phyloP scores from a whole-genome alignment of 2,888 invertebrate genomes.

The Lordiphosa andalusiaca region DNA sequence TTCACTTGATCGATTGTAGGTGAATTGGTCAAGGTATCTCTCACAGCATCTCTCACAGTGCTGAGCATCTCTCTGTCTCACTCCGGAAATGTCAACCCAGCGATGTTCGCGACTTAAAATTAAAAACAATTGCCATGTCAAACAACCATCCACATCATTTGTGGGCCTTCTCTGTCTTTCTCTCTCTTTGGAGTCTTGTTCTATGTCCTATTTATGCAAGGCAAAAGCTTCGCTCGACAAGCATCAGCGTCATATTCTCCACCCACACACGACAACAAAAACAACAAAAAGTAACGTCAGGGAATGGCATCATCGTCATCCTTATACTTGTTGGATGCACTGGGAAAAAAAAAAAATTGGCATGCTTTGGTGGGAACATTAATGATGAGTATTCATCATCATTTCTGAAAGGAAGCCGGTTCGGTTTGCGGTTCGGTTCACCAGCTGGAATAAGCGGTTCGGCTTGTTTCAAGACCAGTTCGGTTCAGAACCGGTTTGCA shows the following conservation, averaged over 20 bases:
- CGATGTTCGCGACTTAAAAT: slow-evolving; percentile 44
- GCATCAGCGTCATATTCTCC: slow-evolving; percentile 67
- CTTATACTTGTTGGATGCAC: slow-evolving; percentile 9
- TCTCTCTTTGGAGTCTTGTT: slow-evolving; percentile 4
- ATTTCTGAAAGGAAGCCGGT: too few relatives aligned
- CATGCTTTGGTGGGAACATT: too few relatives aligned
- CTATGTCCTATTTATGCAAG: slow-evolving; percentile 61
- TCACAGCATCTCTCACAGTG: neutral
- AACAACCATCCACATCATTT: slow-evolving; percentile 24
- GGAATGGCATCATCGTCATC: slow-evolving; percentile 23
- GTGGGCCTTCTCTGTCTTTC: slow-evolving; percentile 9
- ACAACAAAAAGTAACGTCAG: slow-evolving; percentile 23
- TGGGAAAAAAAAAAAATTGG: slow-evolving; percentile 23
- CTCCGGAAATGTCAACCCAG: slow-evolving; percentile 58
- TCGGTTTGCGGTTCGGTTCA: too few relatives aligned
- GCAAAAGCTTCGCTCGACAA: neutral
- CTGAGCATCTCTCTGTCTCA: slow-evolving; percentile 12
- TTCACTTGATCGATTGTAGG: slow-evolving; percentile 66
- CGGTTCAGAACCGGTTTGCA: too few relatives aligned
- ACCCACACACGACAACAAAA: slow-evolving; percentile 50
- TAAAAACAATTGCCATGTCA: slow-evolving; percentile 60
- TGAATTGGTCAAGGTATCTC: slow-evolving; percentile 33
- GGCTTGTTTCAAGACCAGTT: too few relatives aligned
- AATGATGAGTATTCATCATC: too few relatives aligned
- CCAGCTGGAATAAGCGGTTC: too few relatives aligned